Evolutionary conservation across 2,797 vertebrate species (phyloP), one percentile per base, ranked within the genome.

Genomic region (Capromys pilorides): DNA sequence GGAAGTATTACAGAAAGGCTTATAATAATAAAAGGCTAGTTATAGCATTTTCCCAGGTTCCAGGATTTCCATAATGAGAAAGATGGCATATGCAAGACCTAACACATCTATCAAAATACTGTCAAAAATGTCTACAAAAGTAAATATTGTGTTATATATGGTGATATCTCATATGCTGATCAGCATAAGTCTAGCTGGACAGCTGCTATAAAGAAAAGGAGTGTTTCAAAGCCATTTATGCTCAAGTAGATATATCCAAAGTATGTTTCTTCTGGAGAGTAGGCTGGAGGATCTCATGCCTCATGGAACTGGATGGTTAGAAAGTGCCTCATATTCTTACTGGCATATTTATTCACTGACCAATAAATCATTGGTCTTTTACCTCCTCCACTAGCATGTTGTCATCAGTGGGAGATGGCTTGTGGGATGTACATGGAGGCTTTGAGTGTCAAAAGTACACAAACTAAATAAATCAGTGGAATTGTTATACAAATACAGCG

Each of bases 41-140:
- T 81, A 88, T 84, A 97, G 88, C 41, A 59, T 83, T 90, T 94
- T 91, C 67, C 93, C 94, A 94, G 86, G 93, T 96, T 96, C 67
- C 71, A 54, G 84, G 69, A 86, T 51, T 89, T 45, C 69, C 33
- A 18, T 91, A 86, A 93, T 96, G 71, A 80, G 88, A 71, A 88
- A 31, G 77, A 87, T 16, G 2, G 54, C 3, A 33, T 22, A 26
- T 71, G 26, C 93, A 90, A 91, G 94, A 93, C 62, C 81, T 77
- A 78, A 82, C 81, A 79, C 0, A 41, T 90, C 41, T 36, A 26
- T 94, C 87, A 57, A 73, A 88, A 57, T 61, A 22, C 78, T 91
- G 57, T 66, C 21, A 2, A 16, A 16, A 64, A 73, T 93, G 57
- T 92, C 93, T 95, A 33, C 88, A 71, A 82, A 80, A 96, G 78